phyloP scores from a whole-genome alignment of 1,140 invertebrate species.

The Aphidius ervi region DNA sequence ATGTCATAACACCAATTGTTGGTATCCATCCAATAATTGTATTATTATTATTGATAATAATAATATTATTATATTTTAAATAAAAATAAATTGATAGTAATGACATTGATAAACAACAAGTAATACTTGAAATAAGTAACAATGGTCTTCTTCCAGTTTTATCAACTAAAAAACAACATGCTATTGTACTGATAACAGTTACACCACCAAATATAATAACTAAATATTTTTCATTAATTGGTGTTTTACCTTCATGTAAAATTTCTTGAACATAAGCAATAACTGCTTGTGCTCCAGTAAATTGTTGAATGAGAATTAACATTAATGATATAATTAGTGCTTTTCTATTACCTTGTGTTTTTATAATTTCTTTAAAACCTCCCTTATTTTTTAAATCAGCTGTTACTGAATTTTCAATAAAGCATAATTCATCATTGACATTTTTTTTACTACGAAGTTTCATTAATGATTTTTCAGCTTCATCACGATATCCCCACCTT shows the following conservation, averaged over 20 bases:
- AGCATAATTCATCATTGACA: slow-evolving; percentile 58
- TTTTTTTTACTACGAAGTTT: slow-evolving; percentile 56
- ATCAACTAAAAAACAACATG: slow-evolving; percentile 63
- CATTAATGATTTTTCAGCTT: slow-evolving; percentile 57
- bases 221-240: no score
- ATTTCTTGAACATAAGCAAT: no score
- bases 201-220: no score
- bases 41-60: slow-evolving; percentile 37
- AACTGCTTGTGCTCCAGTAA: no score
- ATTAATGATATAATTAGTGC: no score
- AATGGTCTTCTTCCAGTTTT: slow-evolving; percentile 62
- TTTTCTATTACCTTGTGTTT: no score
- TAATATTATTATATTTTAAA: slow-evolving; percentile 45
- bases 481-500: slow-evolving; percentile 51
- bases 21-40: slow-evolving; percentile 56
- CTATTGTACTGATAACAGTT: slow-evolving; percentile 57
- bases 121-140: slow-evolving; percentile 59
- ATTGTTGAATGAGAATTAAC: no score
- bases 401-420: slow-evolving; percentile 58
- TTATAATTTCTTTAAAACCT: no score
- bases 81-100: slow-evolving; percentile 56
- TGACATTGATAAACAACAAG: slow-evolving; percentile 47
- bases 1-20: slow-evolving; percentile 58
- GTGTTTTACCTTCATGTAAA: no score
- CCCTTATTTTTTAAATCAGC: slow-evolving; percentile 53